A percentile compares a stretch with the other conserved stretches of the same genome.
Evolutionary conservation across 2,888 invertebrate genomes (phyloP).

Genomic region (Pachydiplax longipennis): DNA sequence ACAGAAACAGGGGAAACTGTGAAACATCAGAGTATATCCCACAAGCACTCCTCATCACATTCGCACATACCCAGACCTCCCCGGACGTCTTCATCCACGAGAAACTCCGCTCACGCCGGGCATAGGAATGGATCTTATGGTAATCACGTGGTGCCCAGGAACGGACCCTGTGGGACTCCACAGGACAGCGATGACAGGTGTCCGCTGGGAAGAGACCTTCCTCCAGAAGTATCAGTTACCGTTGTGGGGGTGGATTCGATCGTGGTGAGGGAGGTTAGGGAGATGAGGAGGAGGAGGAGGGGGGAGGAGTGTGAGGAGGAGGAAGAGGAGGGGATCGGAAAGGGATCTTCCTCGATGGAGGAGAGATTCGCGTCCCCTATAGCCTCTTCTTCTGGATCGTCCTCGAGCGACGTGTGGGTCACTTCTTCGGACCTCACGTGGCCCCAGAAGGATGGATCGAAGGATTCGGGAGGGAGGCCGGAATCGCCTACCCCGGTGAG

Average conservation of each 20-base stretch:
- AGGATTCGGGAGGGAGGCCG: conserved; percentile 63
- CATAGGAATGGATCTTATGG: background rate
- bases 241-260: conserved; percentile 50
- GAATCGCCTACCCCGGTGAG: conserved; percentile 62
- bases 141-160: conserved; percentile 20
- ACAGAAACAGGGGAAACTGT: background rate
- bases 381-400: conserved; percentile 59
- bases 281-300: conserved; percentile 51
- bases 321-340: conserved; percentile 49
- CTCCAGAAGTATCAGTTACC: conserved; percentile 2
- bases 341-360: conserved; percentile 49
- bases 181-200: conserved; percentile 35
- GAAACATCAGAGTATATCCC: background rate
- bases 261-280: conserved; percentile 49
- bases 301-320: conserved; percentile 54
- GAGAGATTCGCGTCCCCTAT: conserved; percentile 51
- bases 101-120: background rate
- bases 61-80: conserved; percentile 1
- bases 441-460: conserved; percentile 61
- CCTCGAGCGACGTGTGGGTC: conserved; percentile 65
- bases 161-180: conserved; percentile 17
- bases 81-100: background rate
- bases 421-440: conserved; percentile 64
- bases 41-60: background rate
- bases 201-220: conserved; percentile 28